Percentiles rank a stretch among this genome's conserved stretches.
Evolutionary conservation across 2,797 vertebrate genomes (phyloP).

Genomic region (Sebastes variabilis): DNA sequence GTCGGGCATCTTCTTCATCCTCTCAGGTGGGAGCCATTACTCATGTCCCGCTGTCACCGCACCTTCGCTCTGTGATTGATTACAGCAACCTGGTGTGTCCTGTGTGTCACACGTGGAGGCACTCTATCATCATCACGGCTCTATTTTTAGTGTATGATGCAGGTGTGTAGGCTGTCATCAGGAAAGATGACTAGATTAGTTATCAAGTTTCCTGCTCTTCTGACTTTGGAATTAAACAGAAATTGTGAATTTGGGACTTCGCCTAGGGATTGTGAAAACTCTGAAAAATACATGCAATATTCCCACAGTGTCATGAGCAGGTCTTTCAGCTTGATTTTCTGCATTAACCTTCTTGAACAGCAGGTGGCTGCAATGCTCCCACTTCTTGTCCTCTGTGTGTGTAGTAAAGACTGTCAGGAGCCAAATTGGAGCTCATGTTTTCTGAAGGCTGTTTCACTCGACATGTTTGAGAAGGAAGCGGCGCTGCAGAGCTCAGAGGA

Average conservation of each 20-base stretch:
- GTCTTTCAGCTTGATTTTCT: not conserved
- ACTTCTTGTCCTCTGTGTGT: slow-evolving; percentile 3
- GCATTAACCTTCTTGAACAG: slow-evolving; percentile 49
- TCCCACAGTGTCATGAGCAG: not conserved
- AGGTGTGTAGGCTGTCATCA: slow-evolving; percentile 29
- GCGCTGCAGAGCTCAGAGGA: slow-evolving; percentile 22
- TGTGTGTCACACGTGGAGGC: slow-evolving; percentile 54
- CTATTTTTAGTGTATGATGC: slow-evolving; percentile 55
- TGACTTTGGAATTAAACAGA: not conserved
- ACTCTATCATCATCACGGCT: slow-evolving; percentile 45
- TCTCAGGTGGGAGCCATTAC: slow-evolving; percentile 84
- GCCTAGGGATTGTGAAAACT: not conserved
- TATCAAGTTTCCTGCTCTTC: slow-evolving; percentile 11
- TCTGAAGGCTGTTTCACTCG: slow-evolving; percentile 28
- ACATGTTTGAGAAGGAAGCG: slow-evolving; percentile 33
- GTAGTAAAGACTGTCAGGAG: not conserved
- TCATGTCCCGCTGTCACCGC: slow-evolving; percentile 22
- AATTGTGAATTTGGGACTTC: not conserved
- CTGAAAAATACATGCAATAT: not conserved
- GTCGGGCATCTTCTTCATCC: slow-evolving; percentile 96
- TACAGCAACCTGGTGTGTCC: slow-evolving; percentile 45
- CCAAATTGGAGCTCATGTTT: slow-evolving; percentile 20
- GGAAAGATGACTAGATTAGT: slow-evolving; percentile 7
- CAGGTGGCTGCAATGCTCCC: slow-evolving; percentile 65
- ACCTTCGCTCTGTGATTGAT: slow-evolving; percentile 55